These are phyloP conservation scores for Hemicordylus capensis DNA, from an alignment of 2,113 vertebrate genomes.

Conservation along the genomic window DNA sequence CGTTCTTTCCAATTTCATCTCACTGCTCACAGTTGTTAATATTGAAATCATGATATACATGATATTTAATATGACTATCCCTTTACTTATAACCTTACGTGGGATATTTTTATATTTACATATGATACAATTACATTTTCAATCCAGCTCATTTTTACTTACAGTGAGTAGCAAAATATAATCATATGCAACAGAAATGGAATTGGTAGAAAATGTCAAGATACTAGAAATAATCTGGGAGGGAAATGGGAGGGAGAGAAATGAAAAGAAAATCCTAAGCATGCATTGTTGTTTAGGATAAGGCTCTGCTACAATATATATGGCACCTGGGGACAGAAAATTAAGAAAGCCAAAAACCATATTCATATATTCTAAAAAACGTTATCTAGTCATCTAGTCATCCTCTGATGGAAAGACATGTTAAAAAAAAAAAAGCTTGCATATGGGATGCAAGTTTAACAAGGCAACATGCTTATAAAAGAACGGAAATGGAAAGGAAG, in stretches of 20 bases:
- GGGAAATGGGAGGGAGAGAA: neutral
- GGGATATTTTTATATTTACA: slow-evolving; percentile 67
- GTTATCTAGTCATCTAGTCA: slow-evolving; percentile 22
- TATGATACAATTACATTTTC: slow-evolving; percentile 71
- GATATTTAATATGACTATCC: slow-evolving; percentile 66
- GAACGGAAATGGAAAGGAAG: slow-evolving; percentile 24
- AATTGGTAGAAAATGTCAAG: slow-evolving; percentile 26
- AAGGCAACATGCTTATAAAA: slow-evolving; percentile 1
- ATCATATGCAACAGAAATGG: slow-evolving; percentile 43
- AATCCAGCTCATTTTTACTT: slow-evolving; percentile 40
- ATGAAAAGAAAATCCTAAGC: slow-evolving; percentile 16
- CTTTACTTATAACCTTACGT: slow-evolving; percentile 56
- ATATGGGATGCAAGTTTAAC: slow-evolving; percentile 28
- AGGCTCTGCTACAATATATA: slow-evolving; percentile 9
- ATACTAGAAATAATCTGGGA: slow-evolving; percentile 34
- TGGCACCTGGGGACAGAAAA: slow-evolving; percentile 15
- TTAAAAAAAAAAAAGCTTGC: slow-evolving; percentile 22
- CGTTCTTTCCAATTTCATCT: slow-evolving; percentile 73
- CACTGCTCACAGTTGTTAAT: slow-evolving; percentile 74
- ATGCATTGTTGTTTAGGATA: neutral
- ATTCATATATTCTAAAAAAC: slow-evolving; percentile 26
- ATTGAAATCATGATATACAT: slow-evolving; percentile 75
- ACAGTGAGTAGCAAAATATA: slow-evolving; percentile 49
- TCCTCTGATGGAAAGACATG: slow-evolving; percentile 18
- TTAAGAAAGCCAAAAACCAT: slow-evolving; percentile 26